Percentiles rank a stretch among this genome's conserved stretches.
Evolutionary conservation across 2,113 vertebrate species (phyloP).

Genomic region (Megaceryle maxima): DNA sequence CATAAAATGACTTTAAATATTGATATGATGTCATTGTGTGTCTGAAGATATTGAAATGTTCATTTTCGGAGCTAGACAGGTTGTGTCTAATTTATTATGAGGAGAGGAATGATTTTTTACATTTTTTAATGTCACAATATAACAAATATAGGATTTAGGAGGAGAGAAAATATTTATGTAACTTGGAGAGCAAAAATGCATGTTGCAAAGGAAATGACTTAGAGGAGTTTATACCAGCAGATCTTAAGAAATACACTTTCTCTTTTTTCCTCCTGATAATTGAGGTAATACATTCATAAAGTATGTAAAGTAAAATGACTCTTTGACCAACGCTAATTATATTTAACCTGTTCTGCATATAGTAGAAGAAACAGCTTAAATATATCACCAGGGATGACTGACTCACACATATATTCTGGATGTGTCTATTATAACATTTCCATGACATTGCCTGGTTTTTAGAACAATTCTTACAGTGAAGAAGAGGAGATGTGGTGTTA

Average conservation of each 20-base stretch:
- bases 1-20: constrained; percentile 99
- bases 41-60: constrained; percentile 94
- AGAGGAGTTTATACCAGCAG: not conserved
- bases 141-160: constrained; percentile 68
- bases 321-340: not conserved
- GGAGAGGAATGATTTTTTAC: constrained; percentile 83
- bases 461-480: not conserved
- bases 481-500: constrained; percentile 26
- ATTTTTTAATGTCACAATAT: constrained; percentile 78
- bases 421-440: constrained; percentile 62
- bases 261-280: constrained; percentile 2
- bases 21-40: constrained; percentile 92
- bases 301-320: not conserved
- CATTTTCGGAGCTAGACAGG: constrained; percentile 90
- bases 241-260: not conserved
- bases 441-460: constrained; percentile 27
- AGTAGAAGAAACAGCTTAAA: not conserved
- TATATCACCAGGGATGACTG: not conserved
- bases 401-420: not conserved
- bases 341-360: not conserved
- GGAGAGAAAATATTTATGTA: constrained; percentile 29
- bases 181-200: not conserved
- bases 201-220: not conserved
- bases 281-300: not conserved
- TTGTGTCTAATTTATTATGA: constrained; percentile 80